Evolutionary conservation across 2,113 vertebrate species (phyloP).

Genomic region (Pavo muticus): DNA sequence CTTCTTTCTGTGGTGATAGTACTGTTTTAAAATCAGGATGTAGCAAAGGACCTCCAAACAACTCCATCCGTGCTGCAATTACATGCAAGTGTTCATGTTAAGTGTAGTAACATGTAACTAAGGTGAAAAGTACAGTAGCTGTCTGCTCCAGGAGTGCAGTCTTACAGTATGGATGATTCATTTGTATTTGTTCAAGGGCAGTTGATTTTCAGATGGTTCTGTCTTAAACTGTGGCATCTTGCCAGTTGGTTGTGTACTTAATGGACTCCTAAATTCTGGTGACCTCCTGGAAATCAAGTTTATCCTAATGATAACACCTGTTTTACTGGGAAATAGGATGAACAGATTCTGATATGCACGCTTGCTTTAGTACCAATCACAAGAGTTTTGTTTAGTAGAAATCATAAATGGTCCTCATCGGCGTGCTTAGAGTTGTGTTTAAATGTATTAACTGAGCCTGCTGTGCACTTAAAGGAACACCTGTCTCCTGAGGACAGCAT

Average conservation of each 20-base stretch:
- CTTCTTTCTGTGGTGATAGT: background rate
- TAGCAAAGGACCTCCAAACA: background rate
- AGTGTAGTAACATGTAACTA: background rate
- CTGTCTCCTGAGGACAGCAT: background rate
- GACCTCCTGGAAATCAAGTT: background rate
- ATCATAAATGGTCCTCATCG: fast-evolving
- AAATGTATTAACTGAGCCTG: background rate
- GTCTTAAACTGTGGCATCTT: background rate
- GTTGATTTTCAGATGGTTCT: background rate
- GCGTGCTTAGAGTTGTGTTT: background rate
- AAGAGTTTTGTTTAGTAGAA: background rate
- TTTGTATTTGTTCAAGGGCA: background rate
- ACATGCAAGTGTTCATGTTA: background rate
- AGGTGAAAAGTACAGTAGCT: background rate
- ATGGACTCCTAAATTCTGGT: background rate
- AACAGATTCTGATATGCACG: background rate
- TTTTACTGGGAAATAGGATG: background rate
- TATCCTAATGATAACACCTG: background rate
- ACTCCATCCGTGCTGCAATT: background rate
- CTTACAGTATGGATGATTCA: background rate
- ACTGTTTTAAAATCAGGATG: background rate
- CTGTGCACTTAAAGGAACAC: background rate
- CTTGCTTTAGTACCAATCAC: background rate
- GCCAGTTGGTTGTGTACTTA: background rate
- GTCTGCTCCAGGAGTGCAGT: background rate